These are phyloP conservation scores for Zeuzera pyrina DNA, from an alignment of 2,888 invertebrate genomes.

Conservation along the genomic window DNA sequence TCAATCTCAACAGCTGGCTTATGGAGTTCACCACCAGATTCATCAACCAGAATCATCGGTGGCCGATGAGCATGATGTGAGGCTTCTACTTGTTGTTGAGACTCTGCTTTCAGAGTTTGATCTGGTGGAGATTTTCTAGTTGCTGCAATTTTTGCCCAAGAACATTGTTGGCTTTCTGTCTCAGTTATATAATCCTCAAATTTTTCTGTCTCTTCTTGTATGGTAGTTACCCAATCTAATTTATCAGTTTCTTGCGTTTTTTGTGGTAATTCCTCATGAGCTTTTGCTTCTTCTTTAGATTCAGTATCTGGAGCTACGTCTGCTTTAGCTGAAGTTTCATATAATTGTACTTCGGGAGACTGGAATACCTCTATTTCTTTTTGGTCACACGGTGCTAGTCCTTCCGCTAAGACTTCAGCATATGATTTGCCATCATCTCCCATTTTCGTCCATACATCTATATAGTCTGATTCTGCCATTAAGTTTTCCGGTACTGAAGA, in stretches of 20 bases:
- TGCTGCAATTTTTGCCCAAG: slow-evolving; percentile 62
- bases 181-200: background rate
- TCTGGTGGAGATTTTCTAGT: slow-evolving; percentile 39
- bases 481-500: slow-evolving; percentile 1
- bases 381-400: slow-evolving; percentile 23
- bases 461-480: slow-evolving; percentile 15
- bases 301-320: slow-evolving; percentile 13
- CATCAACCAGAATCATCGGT: slow-evolving; percentile 52
- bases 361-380: slow-evolving; percentile 15
- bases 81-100: slow-evolving; percentile 6
- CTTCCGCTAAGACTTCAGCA: slow-evolving; percentile 77
- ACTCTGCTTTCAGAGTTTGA: slow-evolving; percentile 18
- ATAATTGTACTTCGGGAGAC: slow-evolving; percentile 4
- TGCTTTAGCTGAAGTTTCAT: slow-evolving; percentile 6
- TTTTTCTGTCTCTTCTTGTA: slow-evolving; percentile 5
- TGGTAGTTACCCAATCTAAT: slow-evolving; percentile 15
- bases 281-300: slow-evolving; percentile 15
- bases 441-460: slow-evolving; percentile 66
- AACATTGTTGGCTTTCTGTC: slow-evolving; percentile 19
- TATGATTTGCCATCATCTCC: slow-evolving; percentile 78
- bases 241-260: slow-evolving; percentile 7
- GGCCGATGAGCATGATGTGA: slow-evolving; percentile 22
- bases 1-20: slow-evolving; percentile 39
- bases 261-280: slow-evolving; percentile 9
- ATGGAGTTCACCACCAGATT: slow-evolving; percentile 30